These are phyloP conservation scores for Branchipolynoe longqiensis DNA, from an alignment of 2,888 invertebrate species.

Conservation along the genomic window DNA sequence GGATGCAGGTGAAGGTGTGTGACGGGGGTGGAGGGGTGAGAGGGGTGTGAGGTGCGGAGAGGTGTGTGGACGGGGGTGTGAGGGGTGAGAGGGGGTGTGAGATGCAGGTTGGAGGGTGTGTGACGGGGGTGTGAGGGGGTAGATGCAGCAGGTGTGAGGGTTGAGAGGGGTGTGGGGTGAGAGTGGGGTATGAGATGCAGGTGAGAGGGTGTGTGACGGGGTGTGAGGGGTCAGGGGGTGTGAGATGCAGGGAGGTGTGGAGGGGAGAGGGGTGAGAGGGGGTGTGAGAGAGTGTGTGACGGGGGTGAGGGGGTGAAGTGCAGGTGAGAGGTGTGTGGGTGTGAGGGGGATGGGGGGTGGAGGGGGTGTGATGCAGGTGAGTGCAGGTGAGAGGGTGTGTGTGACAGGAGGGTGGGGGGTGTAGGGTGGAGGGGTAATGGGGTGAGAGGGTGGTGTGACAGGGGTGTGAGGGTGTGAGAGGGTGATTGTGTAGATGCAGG, in stretches of 20 bases:
- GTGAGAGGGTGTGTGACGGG: too few relatives aligned
- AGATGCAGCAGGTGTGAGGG: too few relatives aligned
- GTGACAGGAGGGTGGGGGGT: background rate
- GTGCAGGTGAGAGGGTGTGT: background rate
- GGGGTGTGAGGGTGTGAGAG: constrained; percentile 48
- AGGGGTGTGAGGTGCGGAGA: too few relatives aligned
- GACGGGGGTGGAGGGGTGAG: too few relatives aligned
- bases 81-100: too few relatives aligned
- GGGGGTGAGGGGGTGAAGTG: background rate
- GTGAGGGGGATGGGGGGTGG: background rate
- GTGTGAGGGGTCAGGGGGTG: too few relatives aligned
- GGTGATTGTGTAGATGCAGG: background rate
- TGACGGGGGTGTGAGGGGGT: too few relatives aligned
- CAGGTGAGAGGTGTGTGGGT: background rate
- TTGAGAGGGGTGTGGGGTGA: too few relatives aligned
- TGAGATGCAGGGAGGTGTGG: constrained; percentile 28
- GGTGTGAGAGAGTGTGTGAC: background rate
- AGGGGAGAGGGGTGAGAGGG: constrained; percentile 21
- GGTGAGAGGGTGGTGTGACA: background rate
- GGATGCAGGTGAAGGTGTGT: too few relatives aligned
- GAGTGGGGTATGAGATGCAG: too few relatives aligned
- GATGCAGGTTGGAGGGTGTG: too few relatives aligned
- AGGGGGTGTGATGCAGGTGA: background rate
- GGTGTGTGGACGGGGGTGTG: too few relatives aligned
- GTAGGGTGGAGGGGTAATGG: background rate